phyloP scores from a whole-genome alignment of 2,888 invertebrate species.

The Bembecia ichneumoniformis region DNA sequence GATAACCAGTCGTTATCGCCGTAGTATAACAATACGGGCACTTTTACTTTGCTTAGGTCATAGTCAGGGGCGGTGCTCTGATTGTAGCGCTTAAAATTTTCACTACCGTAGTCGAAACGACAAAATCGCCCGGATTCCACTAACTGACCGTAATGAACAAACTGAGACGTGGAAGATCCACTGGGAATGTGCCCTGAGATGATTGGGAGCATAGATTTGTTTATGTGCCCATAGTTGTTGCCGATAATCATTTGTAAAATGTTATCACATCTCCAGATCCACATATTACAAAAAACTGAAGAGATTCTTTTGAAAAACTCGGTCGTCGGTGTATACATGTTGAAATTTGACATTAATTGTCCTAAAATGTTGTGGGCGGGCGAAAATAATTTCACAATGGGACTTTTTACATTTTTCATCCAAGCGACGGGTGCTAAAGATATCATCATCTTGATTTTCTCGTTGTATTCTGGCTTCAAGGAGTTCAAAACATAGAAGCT shows the following conservation, averaged over 20 bases:
- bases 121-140: conserved; percentile 40
- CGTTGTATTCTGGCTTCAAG: conserved; percentile 67
- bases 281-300: conserved; percentile 25
- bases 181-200: conserved; percentile 75
- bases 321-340: conserved; percentile 25
- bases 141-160: conserved; percentile 56
- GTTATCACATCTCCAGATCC: conserved; percentile 29
- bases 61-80: conserved; percentile 40
- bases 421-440: conserved; percentile 74
- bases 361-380: conserved; percentile 25
- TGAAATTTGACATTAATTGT: conserved; percentile 23
- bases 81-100: conserved; percentile 55
- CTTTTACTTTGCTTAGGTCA: conserved; percentile 27
- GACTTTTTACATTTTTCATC: conserved; percentile 52
- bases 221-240: conserved; percentile 24
- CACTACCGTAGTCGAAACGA: conserved; percentile 37
- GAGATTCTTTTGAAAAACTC: conserved; percentile 31
- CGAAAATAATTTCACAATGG: conserved; percentile 35
- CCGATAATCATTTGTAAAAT: conserved; percentile 33
- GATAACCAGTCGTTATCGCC: conserved; percentile 60
- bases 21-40: conserved; percentile 41
- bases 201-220: conserved; percentile 68
- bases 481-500: conserved; percentile 70
- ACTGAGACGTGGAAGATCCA: conserved; percentile 65
- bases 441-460: conserved; percentile 68